phyloP scores from a whole-genome alignment of 2,797 vertebrate species.

The Triplophysa bombifrons region DNA sequence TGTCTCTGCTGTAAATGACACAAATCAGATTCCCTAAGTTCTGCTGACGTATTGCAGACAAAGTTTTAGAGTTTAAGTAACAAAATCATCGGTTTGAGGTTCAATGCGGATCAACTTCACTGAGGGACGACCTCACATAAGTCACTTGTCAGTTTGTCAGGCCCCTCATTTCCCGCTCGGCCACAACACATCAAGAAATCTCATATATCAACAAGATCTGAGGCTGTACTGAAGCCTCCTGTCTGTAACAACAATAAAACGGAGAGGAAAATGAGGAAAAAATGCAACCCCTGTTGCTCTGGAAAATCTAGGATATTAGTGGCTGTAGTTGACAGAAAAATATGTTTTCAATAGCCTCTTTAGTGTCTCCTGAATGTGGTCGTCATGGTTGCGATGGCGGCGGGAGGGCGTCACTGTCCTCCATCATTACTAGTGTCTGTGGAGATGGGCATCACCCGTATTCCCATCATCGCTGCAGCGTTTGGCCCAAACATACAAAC shows the following conservation, averaged over 20 bases:
- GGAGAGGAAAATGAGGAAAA: conserved; percentile 11
- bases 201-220: conserved; percentile 30
- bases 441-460: conserved; percentile 8
- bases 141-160: conserved; percentile 1
- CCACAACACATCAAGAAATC: conserved; percentile 16
- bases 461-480: neutral
- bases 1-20: neutral
- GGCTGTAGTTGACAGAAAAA: conserved; percentile 12
- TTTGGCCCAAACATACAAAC: neutral
- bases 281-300: neutral
- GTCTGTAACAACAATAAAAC: neutral
- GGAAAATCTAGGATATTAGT: conserved; percentile 18
- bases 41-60: neutral
- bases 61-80: neutral
- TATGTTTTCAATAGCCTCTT: conserved; percentile 30
- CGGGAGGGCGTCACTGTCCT: neutral
- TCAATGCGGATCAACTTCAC: neutral
- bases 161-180: conserved; percentile 2
- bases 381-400: neutral
- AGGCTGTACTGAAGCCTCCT: conserved; percentile 2
- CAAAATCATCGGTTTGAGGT: neutral
- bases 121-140: conserved; percentile 28
- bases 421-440: conserved; percentile 38
- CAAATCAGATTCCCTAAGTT: neutral
- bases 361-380: conserved; percentile 12